Evolutionary conservation across 92 coral and sea anemone genomes (phyloP), one percentile per base, ranked within the genome.

Genomic region (Phenganax stokvisi): DNA sequence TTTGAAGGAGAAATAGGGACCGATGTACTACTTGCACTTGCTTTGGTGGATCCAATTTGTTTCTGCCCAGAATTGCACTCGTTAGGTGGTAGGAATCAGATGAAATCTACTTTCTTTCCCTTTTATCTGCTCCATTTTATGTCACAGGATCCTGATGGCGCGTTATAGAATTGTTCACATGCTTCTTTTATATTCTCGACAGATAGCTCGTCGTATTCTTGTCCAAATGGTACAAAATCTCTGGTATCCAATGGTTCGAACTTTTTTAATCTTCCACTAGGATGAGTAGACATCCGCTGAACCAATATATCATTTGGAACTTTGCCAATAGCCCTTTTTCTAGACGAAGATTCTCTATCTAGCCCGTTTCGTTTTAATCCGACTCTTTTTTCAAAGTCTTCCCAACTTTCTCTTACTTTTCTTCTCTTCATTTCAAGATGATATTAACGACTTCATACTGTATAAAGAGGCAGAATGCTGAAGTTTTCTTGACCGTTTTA

Each of bases 361-460:
- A 69, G 83, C 53, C 92, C 85, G 72, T 76, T 58, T 76, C 88
- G 84, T 71, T 89, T 89, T 51, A 84, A 65, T 54, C 89, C 85
- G 53, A 86, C 89, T 81, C 90, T 81, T 68, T 80, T 87, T 69
- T 89, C 87, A 63, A 86, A 84, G 52, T 86, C 89, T 60, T 80
- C 88, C 89, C 89, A 86, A n/a, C 62, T 72, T 76, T 89, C 91
- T 81, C 77, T 81, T 25, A 29, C 80, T 81, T 65, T 86, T 69
- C 81, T 81, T 59, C 86, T 54, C 65, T 88, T 88, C 90, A 84
- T 88, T 67, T 57, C 44, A 54, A 74, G 65, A 59, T 56, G 47
- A 2, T 37, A 37, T 5, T 37, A 37, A 37, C 2, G 2, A 37
- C 47, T 37, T 1, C 47, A 37, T 37, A 5, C 47, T 37, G 47